Percentiles rank a stretch among this genome's conserved stretches.
Conservation (phyloP, 2,888 invertebrate genomes). For the Drosophila mercatorum region DNA sequence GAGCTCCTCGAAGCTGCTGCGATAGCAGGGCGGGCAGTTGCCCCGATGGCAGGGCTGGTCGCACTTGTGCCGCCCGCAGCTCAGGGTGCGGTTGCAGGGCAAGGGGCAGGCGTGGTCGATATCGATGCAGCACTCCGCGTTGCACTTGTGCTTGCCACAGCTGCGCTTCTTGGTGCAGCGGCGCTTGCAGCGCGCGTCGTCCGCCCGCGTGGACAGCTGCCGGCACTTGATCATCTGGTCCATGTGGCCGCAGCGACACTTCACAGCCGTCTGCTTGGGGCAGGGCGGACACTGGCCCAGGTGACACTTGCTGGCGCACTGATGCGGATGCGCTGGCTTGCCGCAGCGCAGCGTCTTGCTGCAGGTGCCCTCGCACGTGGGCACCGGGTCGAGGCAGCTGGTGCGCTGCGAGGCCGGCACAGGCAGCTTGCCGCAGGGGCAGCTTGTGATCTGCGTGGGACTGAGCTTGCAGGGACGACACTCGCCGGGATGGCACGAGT, state of each 20-base stretch:
- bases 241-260: conserved; percentile 94
- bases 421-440: conserved; percentile 91
- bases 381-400: conserved; percentile 92
- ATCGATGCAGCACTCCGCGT: conserved; percentile 94
- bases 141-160: conserved; percentile 96
- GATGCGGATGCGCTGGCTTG: conserved; percentile 87
- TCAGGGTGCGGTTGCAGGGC: conserved; percentile 91
- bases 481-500: conserved; percentile 88
- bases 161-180: conserved; percentile 95
- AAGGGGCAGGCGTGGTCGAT: conserved; percentile 93
- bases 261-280: conserved; percentile 89
- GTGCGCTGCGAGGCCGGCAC: conserved; percentile 85
- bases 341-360: conserved; percentile 89
- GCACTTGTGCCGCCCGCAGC: conserved; percentile 96
- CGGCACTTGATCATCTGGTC: conserved; percentile 92
- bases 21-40: conserved; percentile 91
- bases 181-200: conserved; percentile 93
- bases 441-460: conserved; percentile 87
- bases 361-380: conserved; percentile 91
- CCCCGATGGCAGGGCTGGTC: conserved; percentile 95
- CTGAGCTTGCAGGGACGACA: conserved; percentile 89
- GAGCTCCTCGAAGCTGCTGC: conserved; percentile 94
- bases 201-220: conserved; percentile 89
- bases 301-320: conserved; percentile 88
- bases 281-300: conserved; percentile 92